Evolutionary conservation across 2,888 invertebrate genomes (phyloP).

Genomic region (Zaprionus bogoriensis): DNA sequence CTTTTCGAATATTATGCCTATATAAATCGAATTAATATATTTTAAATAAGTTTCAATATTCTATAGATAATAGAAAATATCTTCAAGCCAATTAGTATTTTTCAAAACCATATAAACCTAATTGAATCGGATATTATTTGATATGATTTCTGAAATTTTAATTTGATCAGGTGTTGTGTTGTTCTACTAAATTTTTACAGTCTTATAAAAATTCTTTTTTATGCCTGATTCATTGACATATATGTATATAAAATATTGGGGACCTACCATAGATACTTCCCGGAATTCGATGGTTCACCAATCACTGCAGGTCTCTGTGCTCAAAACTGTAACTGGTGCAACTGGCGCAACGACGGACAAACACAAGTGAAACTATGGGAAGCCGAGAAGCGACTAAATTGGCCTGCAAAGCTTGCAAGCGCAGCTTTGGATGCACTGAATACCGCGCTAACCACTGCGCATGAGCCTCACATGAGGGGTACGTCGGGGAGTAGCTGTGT

Average conservation of each 20-base stretch:
- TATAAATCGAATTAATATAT: too few relatives aligned
- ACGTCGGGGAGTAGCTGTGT: neutral
- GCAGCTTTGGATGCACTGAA: conserved; percentile 35
- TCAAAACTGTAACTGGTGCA: conserved; percentile 31
- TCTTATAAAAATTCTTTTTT: too few relatives aligned
- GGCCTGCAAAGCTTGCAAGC: conserved; percentile 13
- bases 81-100: too few relatives aligned
- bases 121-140: too few relatives aligned
- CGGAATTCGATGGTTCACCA: neutral
- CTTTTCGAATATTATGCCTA: too few relatives aligned
- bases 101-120: too few relatives aligned
- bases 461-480: conserved; percentile 20
- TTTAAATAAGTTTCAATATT: too few relatives aligned
- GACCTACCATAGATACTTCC: neutral
- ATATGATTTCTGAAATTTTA: too few relatives aligned
- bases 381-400: conserved; percentile 17
- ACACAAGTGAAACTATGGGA: conserved; percentile 26
- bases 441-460: conserved; percentile 29
- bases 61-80: too few relatives aligned
- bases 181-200: too few relatives aligned
- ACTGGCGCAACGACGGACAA: conserved; percentile 11
- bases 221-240: neutral
- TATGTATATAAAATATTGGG: too few relatives aligned
- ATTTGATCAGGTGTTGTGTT: too few relatives aligned
- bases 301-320: conserved; percentile 7